These are phyloP conservation scores for Drosophila merina DNA, from an alignment of 2,888 invertebrate genomes.

Conservation along the genomic window DNA sequence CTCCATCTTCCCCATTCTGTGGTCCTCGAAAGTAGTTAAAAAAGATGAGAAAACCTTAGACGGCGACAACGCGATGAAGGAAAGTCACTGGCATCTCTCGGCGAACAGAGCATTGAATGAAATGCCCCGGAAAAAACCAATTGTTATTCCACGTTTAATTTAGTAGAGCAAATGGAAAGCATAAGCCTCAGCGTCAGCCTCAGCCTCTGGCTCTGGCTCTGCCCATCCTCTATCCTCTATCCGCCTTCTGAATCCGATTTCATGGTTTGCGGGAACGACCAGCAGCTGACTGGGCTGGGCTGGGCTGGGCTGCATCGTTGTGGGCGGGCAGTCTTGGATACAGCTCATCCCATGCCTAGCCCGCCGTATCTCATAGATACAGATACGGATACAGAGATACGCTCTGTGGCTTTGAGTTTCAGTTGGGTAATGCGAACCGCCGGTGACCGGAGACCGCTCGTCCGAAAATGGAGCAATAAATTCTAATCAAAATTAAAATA, in stretches of 20 bases:
- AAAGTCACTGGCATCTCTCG: constrained; percentile 56
- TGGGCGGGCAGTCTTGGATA: constrained; percentile 44
- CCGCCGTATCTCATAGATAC: constrained; percentile 38
- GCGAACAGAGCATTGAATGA: constrained; percentile 64
- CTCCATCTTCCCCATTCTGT: constrained; percentile 36
- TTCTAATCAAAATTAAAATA: constrained; percentile 80
- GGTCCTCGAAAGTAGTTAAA: constrained; percentile 37
- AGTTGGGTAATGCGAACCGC: constrained; percentile 45
- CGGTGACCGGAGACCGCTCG: constrained; percentile 37
- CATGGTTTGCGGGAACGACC: constrained; percentile 32
- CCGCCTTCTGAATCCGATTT: constrained; percentile 33
- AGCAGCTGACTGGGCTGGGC: constrained; percentile 14
- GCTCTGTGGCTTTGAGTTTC: constrained; percentile 46
- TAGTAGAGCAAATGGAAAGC: constrained; percentile 55
- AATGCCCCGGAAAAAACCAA: constrained; percentile 84
- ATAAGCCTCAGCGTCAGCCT: constrained; percentile 46
- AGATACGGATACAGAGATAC: constrained; percentile 25
- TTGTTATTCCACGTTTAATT: constrained; percentile 83
- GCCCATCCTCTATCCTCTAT: constrained; percentile 11
- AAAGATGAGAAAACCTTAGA: constrained; percentile 65
- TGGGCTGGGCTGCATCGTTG: constrained; percentile 40
- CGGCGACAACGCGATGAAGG: constrained; percentile 53
- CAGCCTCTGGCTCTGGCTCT: constrained; percentile 5
- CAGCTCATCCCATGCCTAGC: constrained; percentile 26
- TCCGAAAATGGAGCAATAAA: constrained; percentile 73